Base-by-base conservation (phyloP, 2,797 vertebrate genomes). In the Cacajao melanocephalus region DNA sequence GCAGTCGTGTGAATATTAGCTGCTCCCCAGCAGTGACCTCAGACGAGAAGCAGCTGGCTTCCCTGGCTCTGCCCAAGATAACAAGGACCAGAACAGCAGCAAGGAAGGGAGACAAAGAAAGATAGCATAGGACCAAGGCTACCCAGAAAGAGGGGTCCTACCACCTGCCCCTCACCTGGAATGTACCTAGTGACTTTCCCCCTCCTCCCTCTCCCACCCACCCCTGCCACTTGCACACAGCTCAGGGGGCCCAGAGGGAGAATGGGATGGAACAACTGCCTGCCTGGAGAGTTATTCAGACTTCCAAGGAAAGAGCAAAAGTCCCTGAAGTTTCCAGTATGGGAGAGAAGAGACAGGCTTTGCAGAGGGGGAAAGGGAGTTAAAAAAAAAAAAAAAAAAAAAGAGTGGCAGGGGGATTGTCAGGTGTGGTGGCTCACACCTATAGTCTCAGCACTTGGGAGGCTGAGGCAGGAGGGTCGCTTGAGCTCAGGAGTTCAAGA, bases 11-110 rank as follows among this genome's bases (percentile, higher is more conserved):
- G 1, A 52, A 75, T 44, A 44, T 55, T 15, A 55, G 57, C 39
- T 52, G 57, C n/a, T 52, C 26, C 83, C 64, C 48, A 44, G 24
- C 26, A 67, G 24, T 26, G 55, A 61, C 36, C 81, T 83, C 70
- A 85, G 55, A 3, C 50, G 33, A 79, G 88, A 61, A 85, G 67
- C 73, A 39, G 19, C 70, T 39, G 85, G 46, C 57, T n/a, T 93
- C 64, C 55, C 61, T 83, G 83, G n/a, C 75, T 93, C n/a, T 80
- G 67, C 41, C 52, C 88, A 41, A 92, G 88, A 72, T 44, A 33
- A 79, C 28, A 41, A 26, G 26, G 70, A 61, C 36, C 15, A 44
- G 44, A 85, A 46, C 48, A 85, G 64, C 39, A 67, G 20, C 50
- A 78, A 64, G 46, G 75, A 92, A 93, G 48, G 48, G 41, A 15